phyloP scores from a whole-genome alignment of 2,888 invertebrate genomes.

The Andrena praecox region DNA sequence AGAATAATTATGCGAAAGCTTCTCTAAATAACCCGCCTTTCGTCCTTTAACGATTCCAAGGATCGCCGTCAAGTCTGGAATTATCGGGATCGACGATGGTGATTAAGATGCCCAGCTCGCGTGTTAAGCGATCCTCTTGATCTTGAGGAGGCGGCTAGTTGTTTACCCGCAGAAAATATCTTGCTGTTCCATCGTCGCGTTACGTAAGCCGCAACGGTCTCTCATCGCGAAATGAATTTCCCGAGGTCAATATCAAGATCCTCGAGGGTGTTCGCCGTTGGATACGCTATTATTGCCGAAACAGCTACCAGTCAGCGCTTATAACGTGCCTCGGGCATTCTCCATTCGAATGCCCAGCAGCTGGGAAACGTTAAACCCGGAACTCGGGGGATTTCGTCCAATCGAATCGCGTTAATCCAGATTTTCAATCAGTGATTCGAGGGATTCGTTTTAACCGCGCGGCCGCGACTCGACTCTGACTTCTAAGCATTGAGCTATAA shows the following conservation, averaged over 20 bases:
- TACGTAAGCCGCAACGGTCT: slow-evolving; percentile 31
- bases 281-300: not conserved
- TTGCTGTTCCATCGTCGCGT: not conserved
- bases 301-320: not conserved
- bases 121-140: slow-evolving; percentile 20
- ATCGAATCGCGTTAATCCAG: not conserved
- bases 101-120: slow-evolving; percentile 20
- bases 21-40: not conserved
- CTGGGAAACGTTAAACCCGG: not conserved
- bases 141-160: not conserved
- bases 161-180: slow-evolving; percentile 33
- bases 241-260: slow-evolving; percentile 14
- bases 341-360: too few relatives aligned
- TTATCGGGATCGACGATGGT: slow-evolving; percentile 56
- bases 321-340: not conserved
- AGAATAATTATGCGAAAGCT: not conserved
- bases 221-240: slow-evolving; percentile 34
- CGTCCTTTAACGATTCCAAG: not conserved
- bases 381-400: not conserved
- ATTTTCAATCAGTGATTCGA: not conserved
- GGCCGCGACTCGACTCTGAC: not conserved
- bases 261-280: slow-evolving; percentile 1
- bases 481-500: too few relatives aligned
- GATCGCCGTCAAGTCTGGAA: slow-evolving; percentile 58
- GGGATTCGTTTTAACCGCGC: not conserved